Evolutionary conservation across 2,113 vertebrate genomes (phyloP).

Genomic region (Malurus elegans): DNA sequence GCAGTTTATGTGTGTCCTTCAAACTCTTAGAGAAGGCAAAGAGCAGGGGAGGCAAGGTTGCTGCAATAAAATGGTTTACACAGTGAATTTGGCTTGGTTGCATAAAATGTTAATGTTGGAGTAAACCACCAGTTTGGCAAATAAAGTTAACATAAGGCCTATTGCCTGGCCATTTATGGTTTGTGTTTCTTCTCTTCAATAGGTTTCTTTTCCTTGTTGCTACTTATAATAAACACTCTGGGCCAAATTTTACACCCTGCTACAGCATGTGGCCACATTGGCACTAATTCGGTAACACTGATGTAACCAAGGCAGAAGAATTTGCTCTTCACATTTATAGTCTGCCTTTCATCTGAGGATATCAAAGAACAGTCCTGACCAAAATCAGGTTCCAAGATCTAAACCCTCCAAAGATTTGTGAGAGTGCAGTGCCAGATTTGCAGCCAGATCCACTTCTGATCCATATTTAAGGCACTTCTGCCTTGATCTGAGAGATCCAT

Average conservation of each 20-base stretch:
- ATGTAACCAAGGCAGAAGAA: constrained; percentile 6
- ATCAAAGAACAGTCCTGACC: neutral
- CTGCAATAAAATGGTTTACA: constrained; percentile 7
- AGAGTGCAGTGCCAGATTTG: neutral
- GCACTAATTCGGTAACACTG: neutral
- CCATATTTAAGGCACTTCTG: neutral
- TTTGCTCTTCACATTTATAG: constrained; percentile 2
- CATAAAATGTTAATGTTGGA: neutral
- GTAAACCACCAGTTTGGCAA: constrained; percentile 27
- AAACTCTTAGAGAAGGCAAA: neutral
- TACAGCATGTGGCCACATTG: neutral
- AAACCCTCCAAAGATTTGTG: neutral
- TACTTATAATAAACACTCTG: neutral
- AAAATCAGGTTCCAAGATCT: constrained; percentile 2
- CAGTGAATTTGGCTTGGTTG: neutral
- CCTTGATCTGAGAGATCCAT: neutral
- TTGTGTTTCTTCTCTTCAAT: neutral
- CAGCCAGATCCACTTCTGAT: neutral
- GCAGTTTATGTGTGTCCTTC: neutral
- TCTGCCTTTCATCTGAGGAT: neutral
- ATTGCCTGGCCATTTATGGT: constrained; percentile 15
- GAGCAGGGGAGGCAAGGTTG: neutral
- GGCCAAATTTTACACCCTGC: neutral
- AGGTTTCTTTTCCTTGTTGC: neutral
- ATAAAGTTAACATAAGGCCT: neutral